Evolutionary conservation across 92 coral and sea anemone species (phyloP), one percentile per base, ranked within the genome.

Genomic region (Virgularia gustaviana): DNA sequence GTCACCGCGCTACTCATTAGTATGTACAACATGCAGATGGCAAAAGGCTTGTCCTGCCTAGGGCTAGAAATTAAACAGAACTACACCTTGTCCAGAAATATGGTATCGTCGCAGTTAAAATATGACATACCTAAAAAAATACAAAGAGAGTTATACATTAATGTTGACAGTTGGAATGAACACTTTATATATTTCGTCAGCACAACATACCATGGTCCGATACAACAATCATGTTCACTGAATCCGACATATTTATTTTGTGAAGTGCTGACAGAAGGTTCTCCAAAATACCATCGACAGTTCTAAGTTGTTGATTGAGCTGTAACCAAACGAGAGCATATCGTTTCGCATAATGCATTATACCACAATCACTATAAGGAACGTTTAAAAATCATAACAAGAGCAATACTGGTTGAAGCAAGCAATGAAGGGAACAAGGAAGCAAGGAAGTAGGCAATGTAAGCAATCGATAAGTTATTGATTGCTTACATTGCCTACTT

Each of bases 181-280:
- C n/a, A n/a, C n/a, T n/a, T n/a, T n/a, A n/a, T n/a, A n/a, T n/a
- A n/a, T n/a, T 25, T 9, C 0, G n/a, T 23, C 34, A 10, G n/a
- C n/a, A 23, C 70, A 35, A 19, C 70, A 1, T 81, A 92, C 98
- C 98, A 65, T 92, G 98, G 54, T 89, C 98, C 3, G 92, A 73
- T 27, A 86, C 77, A 49, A 92, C 29, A 11, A 92, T 80, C 4
- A 92, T 44, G 65, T 92, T 85, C 51, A 89, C 87, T 59, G 87
- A 76, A 57, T 92, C 85, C 11, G 85, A 51, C 32, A 89, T 64
- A 9, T 83, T 84, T 70, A 87, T 70, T 0, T 72, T 57, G 27
- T 84, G 81, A 29, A 92, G 72, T 44, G 92, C 96, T n/a, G 78
- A 73, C 70, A 77, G 77, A 66, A 92, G 72, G 49, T 83, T 71